Percentiles rank a stretch among this genome's conserved stretches.
Conservation (phyloP, 2,113 vertebrate species). For the Paratilapia polleni region DNA sequence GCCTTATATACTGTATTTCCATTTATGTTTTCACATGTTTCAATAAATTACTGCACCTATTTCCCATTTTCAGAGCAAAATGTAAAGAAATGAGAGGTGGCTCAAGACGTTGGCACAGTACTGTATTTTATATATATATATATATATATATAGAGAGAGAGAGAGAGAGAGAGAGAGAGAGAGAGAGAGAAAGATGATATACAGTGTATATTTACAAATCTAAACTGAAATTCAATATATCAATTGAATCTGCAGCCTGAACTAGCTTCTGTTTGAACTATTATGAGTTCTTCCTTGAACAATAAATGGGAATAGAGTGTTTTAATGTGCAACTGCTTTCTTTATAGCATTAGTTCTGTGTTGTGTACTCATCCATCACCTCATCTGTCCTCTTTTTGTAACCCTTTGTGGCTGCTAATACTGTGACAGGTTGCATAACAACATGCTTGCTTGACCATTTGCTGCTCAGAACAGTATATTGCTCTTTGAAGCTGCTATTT, state of each 20-base stretch:
- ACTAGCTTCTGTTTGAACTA: background rate
- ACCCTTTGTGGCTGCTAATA: background rate
- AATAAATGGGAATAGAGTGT: too few species aligned
- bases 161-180: too few species aligned
- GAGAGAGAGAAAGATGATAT: too few species aligned
- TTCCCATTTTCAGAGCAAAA: too few species aligned
- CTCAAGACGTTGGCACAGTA: too few species aligned
- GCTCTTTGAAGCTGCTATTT: constrained; percentile 30
- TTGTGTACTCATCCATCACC: background rate
- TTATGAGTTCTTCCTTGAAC: too few species aligned
- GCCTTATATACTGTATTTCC: too few species aligned
- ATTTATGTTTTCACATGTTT: too few species aligned
- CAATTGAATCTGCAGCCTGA: background rate
- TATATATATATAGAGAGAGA: too few species aligned
- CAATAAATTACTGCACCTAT: too few species aligned
- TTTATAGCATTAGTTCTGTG: background rate
- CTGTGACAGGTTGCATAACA: constrained; percentile 1
- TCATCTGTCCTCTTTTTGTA: background rate
- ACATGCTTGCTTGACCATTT: background rate
- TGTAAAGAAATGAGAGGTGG: too few species aligned
- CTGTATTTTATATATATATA: too few species aligned
- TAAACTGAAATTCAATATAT: background rate
- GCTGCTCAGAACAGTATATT: background rate
- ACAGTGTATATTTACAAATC: background rate
- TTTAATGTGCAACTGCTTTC: background rate